Evolutionary conservation across 1,140 invertebrate species (phyloP), one percentile per base, ranked within the genome.

Genomic region (Drosophila erecta): DNA sequence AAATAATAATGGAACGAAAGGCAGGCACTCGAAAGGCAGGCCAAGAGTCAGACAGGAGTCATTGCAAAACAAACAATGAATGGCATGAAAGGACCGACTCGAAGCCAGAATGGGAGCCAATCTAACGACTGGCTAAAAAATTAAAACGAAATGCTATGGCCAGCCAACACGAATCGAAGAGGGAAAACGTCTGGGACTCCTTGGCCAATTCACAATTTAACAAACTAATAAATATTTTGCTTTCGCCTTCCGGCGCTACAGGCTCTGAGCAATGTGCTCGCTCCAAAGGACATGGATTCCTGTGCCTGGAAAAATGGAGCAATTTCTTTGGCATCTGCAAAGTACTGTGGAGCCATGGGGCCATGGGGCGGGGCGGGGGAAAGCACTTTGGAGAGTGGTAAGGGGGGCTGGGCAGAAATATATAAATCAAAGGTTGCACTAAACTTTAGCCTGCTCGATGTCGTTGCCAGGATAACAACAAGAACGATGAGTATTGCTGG

Each of bases 371-470:
- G 30, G 17, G 4, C 14, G 54, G 30, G n/a, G 6, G 14, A 7
- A 55, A 37, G 27, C 41, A 17, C 17, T 30, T 33, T 38, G 37
- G 47, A 14, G 37, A 14, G 37, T 1, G 37, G 22, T 24, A 40
- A 49, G 12, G 10, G 40, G 40, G 51, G 41, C 22, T 17, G 40
- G 37, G 43, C 41, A 53, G 62, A 81, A 86, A 91, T 53, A 71
- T 90, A 91, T 91, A 91, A 91, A 91, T 91, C 90, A 91, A 91
- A 91, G 90, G 86, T 87, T 81, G 76, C 73, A 84, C 79, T 74
- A 91, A 87, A 91, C 84, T 89, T 89, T 89, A 78, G 84, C 84
- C 84, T 84, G 79, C 73, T 89, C 85, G 80, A 90, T 90, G 85
- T 89, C 84, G 80, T 90, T 90, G 72, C 84, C 80, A 89, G 84